Percentiles rank a stretch among this genome's conserved stretches.
Evolutionary conservation across 37 sponge, comb jelly and placozoan species (phyloP).

Genomic region (Crambe crambe): DNA sequence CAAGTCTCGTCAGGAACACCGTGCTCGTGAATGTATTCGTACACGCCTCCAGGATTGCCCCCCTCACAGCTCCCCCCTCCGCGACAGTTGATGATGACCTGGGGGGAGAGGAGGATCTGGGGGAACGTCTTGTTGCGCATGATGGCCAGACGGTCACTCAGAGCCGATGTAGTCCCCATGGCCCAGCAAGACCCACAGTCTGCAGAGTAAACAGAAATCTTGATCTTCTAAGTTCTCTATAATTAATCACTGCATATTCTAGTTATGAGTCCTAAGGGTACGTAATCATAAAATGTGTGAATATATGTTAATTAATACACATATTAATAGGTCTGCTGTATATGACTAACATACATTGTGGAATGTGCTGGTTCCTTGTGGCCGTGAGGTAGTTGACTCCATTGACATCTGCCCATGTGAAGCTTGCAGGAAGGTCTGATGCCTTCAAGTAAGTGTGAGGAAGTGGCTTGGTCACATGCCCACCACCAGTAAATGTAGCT

Average conservation of each 20-base stretch:
- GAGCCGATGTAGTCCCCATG: constrained; percentile 78
- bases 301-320: too few species aligned
- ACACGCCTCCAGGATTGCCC: constrained; percentile 82
- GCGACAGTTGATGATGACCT: constrained; percentile 79
- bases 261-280: too few species aligned
- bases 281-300: too few species aligned
- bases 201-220: constrained; percentile 11
- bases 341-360: constrained; percentile 80
- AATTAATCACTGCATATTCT: too few species aligned
- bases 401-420: constrained; percentile 68
- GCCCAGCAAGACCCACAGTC: constrained; percentile 92
- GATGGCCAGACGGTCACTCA: constrained; percentile 77
- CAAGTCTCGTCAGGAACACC: constrained; percentile 90
- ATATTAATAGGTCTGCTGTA: too few species aligned
- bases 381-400: constrained; percentile 86
- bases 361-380: constrained; percentile 82
- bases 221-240: not conserved
- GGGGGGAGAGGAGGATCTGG: constrained; percentile 65
- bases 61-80: constrained; percentile 81
- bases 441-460: constrained; percentile 68
- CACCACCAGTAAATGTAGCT: constrained; percentile 67
- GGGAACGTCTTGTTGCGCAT: constrained; percentile 68
- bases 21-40: constrained; percentile 71
- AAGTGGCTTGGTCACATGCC: constrained; percentile 51
- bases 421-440: constrained; percentile 61